Conservation (phyloP, 64 coral and sea anemone species). For the Catalaphyllia jardinei region DNA sequence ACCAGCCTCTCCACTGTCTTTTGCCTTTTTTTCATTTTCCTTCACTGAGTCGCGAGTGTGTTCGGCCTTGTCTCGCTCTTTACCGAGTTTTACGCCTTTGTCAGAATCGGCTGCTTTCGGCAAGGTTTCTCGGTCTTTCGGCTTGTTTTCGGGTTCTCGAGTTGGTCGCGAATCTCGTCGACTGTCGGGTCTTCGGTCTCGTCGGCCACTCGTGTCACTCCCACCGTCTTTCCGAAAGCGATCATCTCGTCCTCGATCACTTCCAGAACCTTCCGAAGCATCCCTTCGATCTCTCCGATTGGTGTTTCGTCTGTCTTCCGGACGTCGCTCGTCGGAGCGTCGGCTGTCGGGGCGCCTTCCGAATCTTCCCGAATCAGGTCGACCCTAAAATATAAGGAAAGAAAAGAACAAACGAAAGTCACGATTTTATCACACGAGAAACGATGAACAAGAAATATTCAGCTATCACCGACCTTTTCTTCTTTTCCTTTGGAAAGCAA, state of each 20-base stretch:
- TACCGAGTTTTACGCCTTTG: background rate
- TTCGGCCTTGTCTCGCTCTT: slow-evolving; percentile 7
- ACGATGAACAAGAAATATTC: background rate
- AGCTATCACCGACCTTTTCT: slow-evolving; percentile 9
- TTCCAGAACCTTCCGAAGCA: slow-evolving; percentile 10
- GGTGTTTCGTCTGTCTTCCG: slow-evolving; percentile 45
- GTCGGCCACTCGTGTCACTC: slow-evolving; percentile 32
- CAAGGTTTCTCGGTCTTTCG: slow-evolving; percentile 12
- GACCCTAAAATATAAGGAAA: slow-evolving; percentile 30
- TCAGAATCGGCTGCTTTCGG: background rate
- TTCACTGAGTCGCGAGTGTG: background rate
- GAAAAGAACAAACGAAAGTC: background rate
- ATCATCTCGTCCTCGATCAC: slow-evolving; percentile 60
- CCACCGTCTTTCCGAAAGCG: slow-evolving; percentile 53
- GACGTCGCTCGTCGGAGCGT: slow-evolving; percentile 64
- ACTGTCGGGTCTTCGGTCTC: slow-evolving; percentile 34
- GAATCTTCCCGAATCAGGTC: slow-evolving; percentile 69
- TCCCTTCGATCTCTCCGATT: slow-evolving; percentile 58
- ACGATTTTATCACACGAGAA: background rate
- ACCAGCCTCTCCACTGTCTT: background rate
- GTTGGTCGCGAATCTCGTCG: slow-evolving; percentile 10
- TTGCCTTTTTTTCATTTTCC: slow-evolving; percentile 20
- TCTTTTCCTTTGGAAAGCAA: slow-evolving; percentile 32
- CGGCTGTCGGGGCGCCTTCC: slow-evolving; percentile 57
- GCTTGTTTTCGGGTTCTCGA: slow-evolving; percentile 28